Percentiles rank a stretch among this genome's conserved stretches.
Conservation (phyloP, 2,113 vertebrate genomes). For the Eretmodus cyanostictus region DNA sequence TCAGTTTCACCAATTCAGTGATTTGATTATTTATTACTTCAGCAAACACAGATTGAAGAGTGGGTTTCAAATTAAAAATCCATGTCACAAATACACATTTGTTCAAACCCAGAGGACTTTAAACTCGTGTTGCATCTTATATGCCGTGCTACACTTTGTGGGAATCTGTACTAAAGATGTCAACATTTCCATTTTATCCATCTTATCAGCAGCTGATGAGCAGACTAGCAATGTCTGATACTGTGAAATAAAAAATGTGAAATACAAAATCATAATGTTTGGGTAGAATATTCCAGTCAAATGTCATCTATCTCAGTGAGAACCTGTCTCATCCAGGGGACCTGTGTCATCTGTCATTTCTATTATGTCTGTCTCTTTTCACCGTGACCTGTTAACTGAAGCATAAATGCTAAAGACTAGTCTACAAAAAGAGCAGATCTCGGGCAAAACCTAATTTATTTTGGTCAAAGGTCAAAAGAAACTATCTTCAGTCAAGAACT, state of each 20-base stretch:
- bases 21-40: background rate
- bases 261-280: background rate
- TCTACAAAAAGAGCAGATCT: background rate
- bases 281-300: background rate
- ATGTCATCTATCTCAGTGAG: background rate
- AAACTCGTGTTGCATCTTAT: background rate
- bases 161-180: background rate
- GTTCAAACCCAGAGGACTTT: background rate
- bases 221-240: background rate
- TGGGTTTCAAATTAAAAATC: background rate
- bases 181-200: background rate
- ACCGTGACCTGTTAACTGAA: background rate
- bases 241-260: background rate
- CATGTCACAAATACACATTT: background rate
- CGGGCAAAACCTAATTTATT: background rate
- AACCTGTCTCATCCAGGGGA: background rate
- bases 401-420: constrained; percentile 5
- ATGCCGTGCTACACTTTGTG: background rate
- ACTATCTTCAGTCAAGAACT: background rate
- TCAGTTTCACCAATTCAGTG: background rate
- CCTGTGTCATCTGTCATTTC: background rate
- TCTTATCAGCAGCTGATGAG: background rate
- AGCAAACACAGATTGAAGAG: background rate
- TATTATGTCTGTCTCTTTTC: background rate
- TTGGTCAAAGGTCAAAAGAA: background rate